A percentile compares a stretch with the other conserved stretches of the same genome.
Conservation (phyloP, 2,888 invertebrate genomes). For the Litoditis marina region DNA sequence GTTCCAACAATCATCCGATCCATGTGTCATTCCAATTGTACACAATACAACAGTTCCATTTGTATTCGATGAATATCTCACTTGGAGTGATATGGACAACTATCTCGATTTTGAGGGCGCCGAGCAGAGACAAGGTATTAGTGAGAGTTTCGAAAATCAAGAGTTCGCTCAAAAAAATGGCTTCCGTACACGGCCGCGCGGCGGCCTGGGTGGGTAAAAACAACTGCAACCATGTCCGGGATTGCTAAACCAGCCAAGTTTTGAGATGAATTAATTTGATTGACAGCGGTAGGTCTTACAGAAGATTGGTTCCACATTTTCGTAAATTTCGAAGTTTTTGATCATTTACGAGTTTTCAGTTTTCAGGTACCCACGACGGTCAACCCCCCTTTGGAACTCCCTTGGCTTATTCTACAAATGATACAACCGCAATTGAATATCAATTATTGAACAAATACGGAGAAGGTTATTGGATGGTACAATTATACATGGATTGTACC, state of each 20-base stretch:
- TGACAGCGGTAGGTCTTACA: too few species aligned
- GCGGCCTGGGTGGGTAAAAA: too few species aligned
- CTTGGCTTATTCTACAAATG: constrained; percentile 55
- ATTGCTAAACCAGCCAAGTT: too few species aligned
- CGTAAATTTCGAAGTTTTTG: too few species aligned
- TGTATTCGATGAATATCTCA: constrained; percentile 45
- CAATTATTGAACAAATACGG: constrained; percentile 62
- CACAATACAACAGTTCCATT: constrained; percentile 47
- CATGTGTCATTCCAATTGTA: constrained; percentile 51
- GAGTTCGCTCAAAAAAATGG: too few species aligned
- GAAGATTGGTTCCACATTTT: too few species aligned
- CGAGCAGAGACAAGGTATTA: constrained; percentile 51
- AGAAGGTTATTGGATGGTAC: constrained; percentile 64
- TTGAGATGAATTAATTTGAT: too few species aligned
- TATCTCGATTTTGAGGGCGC: constrained; percentile 56
- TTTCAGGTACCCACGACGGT: constrained; percentile 54
- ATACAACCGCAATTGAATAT: constrained; percentile 54
- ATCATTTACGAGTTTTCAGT: too few species aligned
- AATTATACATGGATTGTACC: constrained; percentile 64
- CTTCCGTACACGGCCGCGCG: too few species aligned
- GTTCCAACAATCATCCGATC: constrained; percentile 48
- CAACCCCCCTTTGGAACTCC: constrained; percentile 50
- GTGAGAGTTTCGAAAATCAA: too few species aligned
- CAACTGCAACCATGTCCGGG: too few species aligned
- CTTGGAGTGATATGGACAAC: constrained; percentile 53